Base-by-base conservation (phyloP, 2,113 vertebrate species). In the Pan paniscus region DNA sequence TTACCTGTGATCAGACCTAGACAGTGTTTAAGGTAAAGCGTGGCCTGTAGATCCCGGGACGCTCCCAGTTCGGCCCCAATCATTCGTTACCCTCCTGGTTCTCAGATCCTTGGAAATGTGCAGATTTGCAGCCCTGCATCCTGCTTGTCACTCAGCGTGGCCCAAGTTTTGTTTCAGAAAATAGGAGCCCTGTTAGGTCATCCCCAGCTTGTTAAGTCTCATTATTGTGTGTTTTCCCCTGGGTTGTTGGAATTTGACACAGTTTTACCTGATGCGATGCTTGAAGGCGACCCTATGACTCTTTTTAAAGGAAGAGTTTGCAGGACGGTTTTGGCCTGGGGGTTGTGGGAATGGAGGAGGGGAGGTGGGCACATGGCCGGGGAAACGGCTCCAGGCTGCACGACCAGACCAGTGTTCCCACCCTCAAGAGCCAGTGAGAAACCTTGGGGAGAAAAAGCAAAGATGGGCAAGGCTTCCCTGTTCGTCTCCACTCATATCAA, bases 151-250 rank as follows among this genome's bases (percentile, higher is more conserved):
- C 57, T 25, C 40, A 1, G 81, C 40, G 1, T 0, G 2, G 20
- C 43, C 35, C 75, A 30, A 17, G n/a, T 43, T 25, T 27, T 6
- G 27, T 85, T 38, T 38, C 30, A 9, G 43, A 27, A 61, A 30
- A 3, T 16, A 30, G 27, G 55, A n/a, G 11, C 17, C 38, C 68
- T 6, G 1, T 17, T 1, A 1, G 6, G 25, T 16, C 1, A 59
- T 4, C 35, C 35, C 85, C 4, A 0, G 32, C 61, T 14, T 1
- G 5, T 35, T 0, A 8, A 14, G 30, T 22, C 23, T 78, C 80
- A 0, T 10, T 2, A 8, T 17, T 14, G 0, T 0, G 32, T 6
- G 0, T 23, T 16, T 57, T 6, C 16, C 30, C 50, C 5, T 0
- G 35, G 6, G 52, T 30, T 64, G 18, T 57, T 10, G 5, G 8